Evolutionary conservation across 2,113 vertebrate genomes (phyloP).

Genomic region (Prietella phreatophila): DNA sequence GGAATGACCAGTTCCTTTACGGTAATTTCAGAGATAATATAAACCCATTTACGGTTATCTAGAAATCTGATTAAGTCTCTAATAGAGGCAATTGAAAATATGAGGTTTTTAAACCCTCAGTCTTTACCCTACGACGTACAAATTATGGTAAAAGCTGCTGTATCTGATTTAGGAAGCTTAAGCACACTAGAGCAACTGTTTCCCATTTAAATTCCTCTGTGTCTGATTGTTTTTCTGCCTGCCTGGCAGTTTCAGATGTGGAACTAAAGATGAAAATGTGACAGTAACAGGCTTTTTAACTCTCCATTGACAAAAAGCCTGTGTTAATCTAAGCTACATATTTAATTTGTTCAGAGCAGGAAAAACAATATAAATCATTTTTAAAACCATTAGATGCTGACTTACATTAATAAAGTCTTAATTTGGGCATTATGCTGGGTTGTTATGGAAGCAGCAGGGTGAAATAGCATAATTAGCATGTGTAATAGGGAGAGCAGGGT

Average conservation of each 20-base stretch:
- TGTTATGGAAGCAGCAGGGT: constrained; percentile 99
- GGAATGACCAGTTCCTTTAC: background rate
- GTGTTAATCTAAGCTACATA: constrained; percentile 99
- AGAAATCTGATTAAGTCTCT: constrained; percentile 6
- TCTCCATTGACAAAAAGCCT: constrained; percentile 95
- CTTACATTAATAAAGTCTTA: constrained; percentile 99
- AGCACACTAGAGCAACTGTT: background rate
- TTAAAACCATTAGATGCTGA: constrained; percentile 99
- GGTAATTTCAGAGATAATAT: constrained; percentile 19
- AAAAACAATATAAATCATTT: constrained; percentile 99
- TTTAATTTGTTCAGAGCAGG: constrained; percentile 99
- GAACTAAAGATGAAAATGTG: constrained; percentile 90
- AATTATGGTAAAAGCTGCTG: constrained; percentile 21
- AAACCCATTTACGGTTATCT: background rate
- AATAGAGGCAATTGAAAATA: constrained; percentile 19
- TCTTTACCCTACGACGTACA: constrained; percentile 9
- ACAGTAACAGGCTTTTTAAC: constrained; percentile 93
- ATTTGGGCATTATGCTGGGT: constrained; percentile 99
- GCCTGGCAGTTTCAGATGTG: constrained; percentile 79
- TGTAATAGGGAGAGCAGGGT: constrained; percentile 97
- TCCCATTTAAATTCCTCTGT: constrained; percentile 67
- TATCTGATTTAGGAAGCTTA: background rate
- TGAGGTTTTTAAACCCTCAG: background rate
- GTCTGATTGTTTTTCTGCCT: constrained; percentile 76
- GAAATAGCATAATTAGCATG: constrained; percentile 99